Evolutionary conservation across 1,140 invertebrate genomes (phyloP).

Genomic region (Thrips palmi): DNA sequence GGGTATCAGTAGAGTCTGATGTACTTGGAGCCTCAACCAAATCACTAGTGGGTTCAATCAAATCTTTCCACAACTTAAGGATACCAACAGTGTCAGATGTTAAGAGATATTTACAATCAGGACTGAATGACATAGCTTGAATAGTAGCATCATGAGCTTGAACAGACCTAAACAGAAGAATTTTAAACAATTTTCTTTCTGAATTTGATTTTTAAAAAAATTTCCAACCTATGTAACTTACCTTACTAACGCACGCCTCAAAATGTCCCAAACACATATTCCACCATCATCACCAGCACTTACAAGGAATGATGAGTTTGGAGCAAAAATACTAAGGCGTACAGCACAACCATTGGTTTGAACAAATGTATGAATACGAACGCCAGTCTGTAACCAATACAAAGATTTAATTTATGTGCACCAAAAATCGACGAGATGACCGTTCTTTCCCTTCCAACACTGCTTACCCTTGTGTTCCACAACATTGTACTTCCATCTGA

Average conservation of each 20-base stretch:
- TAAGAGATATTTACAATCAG: too few species aligned
- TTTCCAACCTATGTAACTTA: too few species aligned
- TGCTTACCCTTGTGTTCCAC: conserved; percentile 35
- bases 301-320: conserved; percentile 39
- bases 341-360: conserved; percentile 31
- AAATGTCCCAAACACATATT: conserved; percentile 52
- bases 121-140: too few species aligned
- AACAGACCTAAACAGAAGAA: too few species aligned
- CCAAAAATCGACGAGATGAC: not conserved
- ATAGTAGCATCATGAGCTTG: too few species aligned
- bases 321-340: conserved; percentile 34
- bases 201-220: too few species aligned
- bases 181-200: not conserved
- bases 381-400: conserved; percentile 24
- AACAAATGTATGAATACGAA: conserved; percentile 25
- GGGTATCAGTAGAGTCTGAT: too few species aligned
- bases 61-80: too few species aligned
- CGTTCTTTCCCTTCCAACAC: not conserved
- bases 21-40: conserved; percentile 1
- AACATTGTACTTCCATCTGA: conserved; percentile 52
- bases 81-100: too few species aligned
- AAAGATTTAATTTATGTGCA: not conserved
- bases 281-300: conserved; percentile 57
- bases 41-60: too few species aligned
- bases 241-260: conserved; percentile 38